Conservation (phyloP, 2,888 invertebrate species). For the Hirtodrosophila trivittata region DNA sequence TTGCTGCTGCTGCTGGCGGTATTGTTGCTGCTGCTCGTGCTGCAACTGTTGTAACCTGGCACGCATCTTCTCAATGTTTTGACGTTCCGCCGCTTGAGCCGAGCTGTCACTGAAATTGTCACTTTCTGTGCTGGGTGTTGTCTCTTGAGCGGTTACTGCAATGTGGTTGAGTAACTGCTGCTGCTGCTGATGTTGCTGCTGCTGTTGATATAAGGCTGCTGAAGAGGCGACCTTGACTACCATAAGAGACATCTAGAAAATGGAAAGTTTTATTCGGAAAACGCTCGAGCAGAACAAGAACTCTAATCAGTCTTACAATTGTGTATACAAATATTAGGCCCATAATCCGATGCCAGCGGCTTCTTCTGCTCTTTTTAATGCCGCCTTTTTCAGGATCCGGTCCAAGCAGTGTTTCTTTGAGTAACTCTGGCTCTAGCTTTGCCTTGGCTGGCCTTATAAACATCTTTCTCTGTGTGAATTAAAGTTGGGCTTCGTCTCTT, state of each 20-base stretch:
- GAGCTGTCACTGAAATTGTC: slow-evolving; percentile 53
- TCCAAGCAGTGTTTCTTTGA: slow-evolving; percentile 50
- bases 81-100: slow-evolving; percentile 45
- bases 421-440: slow-evolving; percentile 41
- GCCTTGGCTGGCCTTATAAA: slow-evolving; percentile 48
- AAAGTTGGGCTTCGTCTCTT: not conserved
- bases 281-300: not conserved
- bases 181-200: slow-evolving; percentile 52
- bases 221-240: slow-evolving; percentile 81
- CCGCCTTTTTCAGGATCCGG: slow-evolving; percentile 47
- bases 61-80: slow-evolving; percentile 79
- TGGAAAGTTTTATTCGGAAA: slow-evolving; percentile 28
- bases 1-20: slow-evolving; percentile 65
- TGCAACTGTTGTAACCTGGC: slow-evolving; percentile 78
- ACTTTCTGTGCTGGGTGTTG: slow-evolving; percentile 44
- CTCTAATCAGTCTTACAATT: slow-evolving; percentile 69
- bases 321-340: slow-evolving; percentile 76
- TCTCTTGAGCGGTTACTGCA: slow-evolving; percentile 23
- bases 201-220: slow-evolving; percentile 71
- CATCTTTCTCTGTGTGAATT: slow-evolving; percentile 60
- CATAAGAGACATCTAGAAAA: slow-evolving; percentile 81
- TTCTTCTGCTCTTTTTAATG: slow-evolving; percentile 32
- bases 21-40: slow-evolving; percentile 71
- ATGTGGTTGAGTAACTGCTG: slow-evolving; percentile 55
- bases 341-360: slow-evolving; percentile 65